These are phyloP conservation scores for Pyrocoelia pectoralis DNA, from an alignment of 2,888 invertebrate species.

Conservation along the genomic window DNA sequence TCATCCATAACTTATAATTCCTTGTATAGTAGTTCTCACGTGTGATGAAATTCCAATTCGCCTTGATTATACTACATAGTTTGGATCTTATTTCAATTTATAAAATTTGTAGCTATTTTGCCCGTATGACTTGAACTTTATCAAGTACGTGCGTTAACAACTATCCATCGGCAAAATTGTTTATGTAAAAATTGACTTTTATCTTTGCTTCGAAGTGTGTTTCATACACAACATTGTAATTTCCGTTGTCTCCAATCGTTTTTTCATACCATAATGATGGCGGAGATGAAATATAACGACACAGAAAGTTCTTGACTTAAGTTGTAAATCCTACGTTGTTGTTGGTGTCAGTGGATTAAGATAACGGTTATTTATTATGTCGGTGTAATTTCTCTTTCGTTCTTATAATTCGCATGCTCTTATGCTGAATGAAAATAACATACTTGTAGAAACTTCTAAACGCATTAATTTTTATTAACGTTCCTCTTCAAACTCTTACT, in stretches of 20 bases:
- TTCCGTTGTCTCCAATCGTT: background rate
- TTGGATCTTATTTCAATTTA: too few relatives aligned
- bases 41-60: too few relatives aligned
- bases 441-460: background rate
- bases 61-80: too few relatives aligned
- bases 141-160: too few relatives aligned
- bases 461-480: background rate
- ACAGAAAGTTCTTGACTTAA: constrained; percentile 12
- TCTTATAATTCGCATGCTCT: background rate
- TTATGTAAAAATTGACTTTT: too few relatives aligned
- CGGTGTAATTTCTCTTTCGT: background rate
- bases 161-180: too few relatives aligned
- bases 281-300: background rate
- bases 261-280: background rate
- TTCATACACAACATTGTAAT: background rate
- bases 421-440: background rate
- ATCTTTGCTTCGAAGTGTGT: too few relatives aligned
- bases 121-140: too few relatives aligned
- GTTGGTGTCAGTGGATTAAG: constrained; percentile 25
- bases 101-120: too few relatives aligned
- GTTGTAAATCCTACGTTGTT: constrained; percentile 21
- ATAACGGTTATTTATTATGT: constrained; percentile 24
- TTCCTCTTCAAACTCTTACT: background rate
- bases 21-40: too few relatives aligned
- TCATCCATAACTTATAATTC: too few relatives aligned